Percentiles rank a stretch among this genome's conserved stretches.
Conservation (phyloP, 2,888 invertebrate genomes). For the Sphaerophoria taeniata region DNA sequence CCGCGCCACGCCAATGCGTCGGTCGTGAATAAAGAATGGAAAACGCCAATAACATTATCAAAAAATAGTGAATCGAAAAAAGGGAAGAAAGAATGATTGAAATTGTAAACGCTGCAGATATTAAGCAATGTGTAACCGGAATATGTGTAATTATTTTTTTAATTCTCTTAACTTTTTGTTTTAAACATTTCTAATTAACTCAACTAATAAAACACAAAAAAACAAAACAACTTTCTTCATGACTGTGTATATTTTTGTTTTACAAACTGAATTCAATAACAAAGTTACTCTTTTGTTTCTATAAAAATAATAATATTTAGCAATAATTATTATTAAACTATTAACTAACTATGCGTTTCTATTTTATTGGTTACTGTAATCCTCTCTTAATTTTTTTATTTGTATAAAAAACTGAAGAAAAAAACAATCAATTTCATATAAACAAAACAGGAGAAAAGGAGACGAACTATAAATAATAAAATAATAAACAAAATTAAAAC, state of each 20-base stretch:
- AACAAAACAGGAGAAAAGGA: slow-evolving; percentile 31
- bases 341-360: slow-evolving; percentile 54
- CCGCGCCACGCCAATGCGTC: no score
- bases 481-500: slow-evolving; percentile 46
- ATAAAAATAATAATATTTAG: slow-evolving; percentile 25
- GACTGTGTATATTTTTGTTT: slow-evolving; percentile 70
- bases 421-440: slow-evolving; percentile 26
- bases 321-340: slow-evolving; percentile 44
- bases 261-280: slow-evolving; percentile 41
- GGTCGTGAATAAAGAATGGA: slow-evolving; percentile 37
- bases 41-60: slow-evolving; percentile 56
- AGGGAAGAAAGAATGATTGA: slow-evolving; percentile 33
- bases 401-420: slow-evolving; percentile 46
- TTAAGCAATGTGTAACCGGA: slow-evolving; percentile 61
- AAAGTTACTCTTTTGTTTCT: slow-evolving; percentile 53
- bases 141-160: slow-evolving; percentile 61
- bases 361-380: slow-evolving; percentile 65
- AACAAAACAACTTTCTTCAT: slow-evolving; percentile 46
- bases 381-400: slow-evolving; percentile 52
- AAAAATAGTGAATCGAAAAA: slow-evolving; percentile 56
- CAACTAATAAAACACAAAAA: slow-evolving; percentile 22
- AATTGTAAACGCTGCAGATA: slow-evolving; percentile 42
- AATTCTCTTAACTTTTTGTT: slow-evolving; percentile 39
- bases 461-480: slow-evolving; percentile 16
- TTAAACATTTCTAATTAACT: slow-evolving; percentile 23